Base-by-base conservation (phyloP, 2,888 invertebrate genomes). In the Pseudanteris insignis region DNA sequence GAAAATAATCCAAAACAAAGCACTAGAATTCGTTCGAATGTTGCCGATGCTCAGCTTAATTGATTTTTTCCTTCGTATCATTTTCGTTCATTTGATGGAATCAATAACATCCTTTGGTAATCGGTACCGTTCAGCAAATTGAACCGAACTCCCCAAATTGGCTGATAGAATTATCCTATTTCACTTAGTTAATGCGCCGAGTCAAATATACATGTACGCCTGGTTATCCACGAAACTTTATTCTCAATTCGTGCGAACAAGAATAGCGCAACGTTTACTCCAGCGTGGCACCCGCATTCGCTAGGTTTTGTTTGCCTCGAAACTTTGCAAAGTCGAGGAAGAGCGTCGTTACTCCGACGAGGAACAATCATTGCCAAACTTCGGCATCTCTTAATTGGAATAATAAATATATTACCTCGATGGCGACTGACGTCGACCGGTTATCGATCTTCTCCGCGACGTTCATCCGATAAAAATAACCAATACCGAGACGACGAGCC, bases 301-400 rank as follows among this genome's bases (percentile, higher is more conserved):
- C 38, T 58, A 28, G 40, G 14, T 40, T 59, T 46, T 34, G 38
- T 51, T 33, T 25, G n/a, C 32, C 30, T 25, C 1, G 29, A 25
- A 58, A 59, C 40, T 59, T 58, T 59, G 40, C 41, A 37, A 33
- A 43, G 54, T 60, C 53, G 43, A 53, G 34, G 13, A 53, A n/a
- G n/a, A 38, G 33, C 21, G 33, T 37, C 28, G 28, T 38, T 54
- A 43, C 57, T 46, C 13, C 40, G 33, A 59, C 29, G 30, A 36
- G 14, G 41, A 46, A 53, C 46, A 53, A 60, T 60, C 43, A 15
- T 14, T 14, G 11, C 21, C 24, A 6, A 60, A 60, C 60, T 60
- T 60, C 37, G 40, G 37, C 46, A 48, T 60, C 43, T 41, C 53
- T 60, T 60, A 60, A 60, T 60, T 60, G 60, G 43, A 60, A 53